Conservation (phyloP, 2,888 invertebrate genomes). For the Chelonus formosanus region DNA sequence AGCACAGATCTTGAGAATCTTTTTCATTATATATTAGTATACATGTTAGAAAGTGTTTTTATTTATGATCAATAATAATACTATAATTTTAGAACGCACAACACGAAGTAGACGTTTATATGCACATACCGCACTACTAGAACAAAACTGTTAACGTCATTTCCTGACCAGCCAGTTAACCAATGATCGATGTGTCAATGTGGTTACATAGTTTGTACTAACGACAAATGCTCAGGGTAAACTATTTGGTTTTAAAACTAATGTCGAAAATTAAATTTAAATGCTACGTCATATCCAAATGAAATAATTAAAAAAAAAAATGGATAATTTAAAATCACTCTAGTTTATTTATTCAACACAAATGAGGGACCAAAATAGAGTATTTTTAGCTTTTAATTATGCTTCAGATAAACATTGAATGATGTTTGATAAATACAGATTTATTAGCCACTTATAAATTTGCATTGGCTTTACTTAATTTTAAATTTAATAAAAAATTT, state of each 20-base stretch:
- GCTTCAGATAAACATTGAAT: too few relatives aligned
- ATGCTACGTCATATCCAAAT: not conserved
- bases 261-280: not conserved
- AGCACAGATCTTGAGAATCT: too few relatives aligned
- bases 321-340: not conserved
- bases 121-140: slow-evolving; percentile 7
- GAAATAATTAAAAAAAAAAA: slow-evolving; percentile 2
- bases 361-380: too few relatives aligned
- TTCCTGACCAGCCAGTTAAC: slow-evolving; percentile 19
- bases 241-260: slow-evolving; percentile 4
- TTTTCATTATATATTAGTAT: not conserved
- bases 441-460: too few relatives aligned
- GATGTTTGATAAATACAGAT: too few relatives aligned
- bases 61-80: slow-evolving; percentile 11
- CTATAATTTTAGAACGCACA: not conserved
- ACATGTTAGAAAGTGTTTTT: not conserved
- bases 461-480: too few relatives aligned
- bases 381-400: too few relatives aligned
- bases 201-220: slow-evolving; percentile 17
- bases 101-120: slow-evolving; percentile 1
- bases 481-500: too few relatives aligned
- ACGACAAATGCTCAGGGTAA: slow-evolving; percentile 23
- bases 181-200: slow-evolving; percentile 24
- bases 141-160: slow-evolving; percentile 27
- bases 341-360: too few relatives aligned